phyloP scores from a whole-genome alignment of 2,888 invertebrate species.

The Ceramica pisi region DNA sequence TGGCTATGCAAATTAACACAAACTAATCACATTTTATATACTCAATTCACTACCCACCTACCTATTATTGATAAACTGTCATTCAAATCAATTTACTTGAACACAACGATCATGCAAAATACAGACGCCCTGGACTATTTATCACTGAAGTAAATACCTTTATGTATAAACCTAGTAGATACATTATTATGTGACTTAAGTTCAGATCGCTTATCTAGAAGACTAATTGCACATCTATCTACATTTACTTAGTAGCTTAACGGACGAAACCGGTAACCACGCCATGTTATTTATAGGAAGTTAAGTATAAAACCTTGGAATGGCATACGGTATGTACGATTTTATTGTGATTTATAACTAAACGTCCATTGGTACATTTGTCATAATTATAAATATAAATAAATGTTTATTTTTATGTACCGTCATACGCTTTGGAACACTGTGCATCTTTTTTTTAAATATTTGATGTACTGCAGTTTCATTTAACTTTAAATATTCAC shows the following conservation, averaged over 20 bases:
- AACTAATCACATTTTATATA: constrained; percentile 28
- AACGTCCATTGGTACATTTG: constrained; percentile 69
- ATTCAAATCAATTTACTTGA: constrained; percentile 56
- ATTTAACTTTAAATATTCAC: too few species aligned
- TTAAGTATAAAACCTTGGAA: constrained; percentile 78
- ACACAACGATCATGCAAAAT: constrained; percentile 44
- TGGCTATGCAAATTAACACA: constrained; percentile 23
- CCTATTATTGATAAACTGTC: constrained; percentile 53
- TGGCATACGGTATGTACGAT: constrained; percentile 76
- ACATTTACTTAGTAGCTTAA: constrained; percentile 72
- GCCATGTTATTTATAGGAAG: constrained; percentile 75
- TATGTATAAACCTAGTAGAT: constrained; percentile 64
- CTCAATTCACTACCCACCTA: constrained; percentile 31
- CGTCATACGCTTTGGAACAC: constrained; percentile 4
- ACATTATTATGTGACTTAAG: constrained; percentile 68
- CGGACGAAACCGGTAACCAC: constrained; percentile 75
- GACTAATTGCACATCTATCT: constrained; percentile 81
- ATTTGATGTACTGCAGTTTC: background rate
- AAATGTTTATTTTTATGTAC: constrained; percentile 37
- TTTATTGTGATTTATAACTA: constrained; percentile 78
- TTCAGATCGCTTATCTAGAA: constrained; percentile 79
- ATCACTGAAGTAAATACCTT: constrained; percentile 65
- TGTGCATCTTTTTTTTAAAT: constrained; percentile 21
- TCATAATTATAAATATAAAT: constrained; percentile 73
- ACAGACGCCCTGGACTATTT: constrained; percentile 62